Conservation (phyloP, 1,140 invertebrate genomes). For the Brachystomella parvula region DNA sequence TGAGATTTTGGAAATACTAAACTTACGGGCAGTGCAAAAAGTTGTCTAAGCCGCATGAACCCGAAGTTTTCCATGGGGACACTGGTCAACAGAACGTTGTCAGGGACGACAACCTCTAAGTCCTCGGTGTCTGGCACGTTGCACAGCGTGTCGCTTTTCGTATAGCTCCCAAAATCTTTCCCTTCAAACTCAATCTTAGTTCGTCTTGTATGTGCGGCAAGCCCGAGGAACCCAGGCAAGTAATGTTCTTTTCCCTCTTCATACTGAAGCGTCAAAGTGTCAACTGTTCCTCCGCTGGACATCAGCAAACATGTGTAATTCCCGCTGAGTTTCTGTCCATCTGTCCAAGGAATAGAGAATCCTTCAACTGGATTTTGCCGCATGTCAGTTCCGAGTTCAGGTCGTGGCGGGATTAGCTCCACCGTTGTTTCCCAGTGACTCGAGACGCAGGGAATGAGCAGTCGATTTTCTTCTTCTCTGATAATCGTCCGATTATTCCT, state of each 20-base stretch:
- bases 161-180: neutral
- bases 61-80: constrained; percentile 13
- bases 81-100: neutral
- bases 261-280: neutral
- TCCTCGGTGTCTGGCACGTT: neutral
- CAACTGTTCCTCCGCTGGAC: neutral
- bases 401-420: neutral
- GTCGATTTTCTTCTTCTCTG: neutral
- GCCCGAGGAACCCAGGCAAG: neutral
- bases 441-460: neutral
- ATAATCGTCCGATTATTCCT: neutral
- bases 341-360: neutral
- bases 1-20: neutral
- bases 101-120: neutral
- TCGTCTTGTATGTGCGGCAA: neutral
- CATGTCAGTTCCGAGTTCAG: neutral
- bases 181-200: neutral
- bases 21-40: constrained; percentile 11
- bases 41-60: constrained; percentile 8
- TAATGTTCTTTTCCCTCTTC: neutral
- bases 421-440: neutral
- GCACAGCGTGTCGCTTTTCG: neutral
- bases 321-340: neutral
- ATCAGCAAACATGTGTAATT: neutral
- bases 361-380: neutral